Conservation (phyloP, 2,797 vertebrate species). For the Anomalospiza imberbis region DNA sequence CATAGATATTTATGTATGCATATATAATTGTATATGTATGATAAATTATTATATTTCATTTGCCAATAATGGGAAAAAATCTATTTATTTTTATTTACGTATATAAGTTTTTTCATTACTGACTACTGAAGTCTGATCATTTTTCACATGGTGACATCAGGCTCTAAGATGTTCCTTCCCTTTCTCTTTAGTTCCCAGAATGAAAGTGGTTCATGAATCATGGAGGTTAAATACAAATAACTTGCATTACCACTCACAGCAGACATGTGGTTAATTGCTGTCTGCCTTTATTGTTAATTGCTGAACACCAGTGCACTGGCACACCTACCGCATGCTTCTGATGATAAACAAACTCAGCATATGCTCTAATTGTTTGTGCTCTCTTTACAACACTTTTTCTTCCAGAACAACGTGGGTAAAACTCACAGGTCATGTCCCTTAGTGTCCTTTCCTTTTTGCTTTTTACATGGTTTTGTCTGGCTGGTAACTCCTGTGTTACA, state of each 20-base stretch:
- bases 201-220: conserved; percentile 19
- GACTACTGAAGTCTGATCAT: not conserved
- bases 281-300: conserved; percentile 44
- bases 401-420: not conserved
- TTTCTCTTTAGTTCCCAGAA: not conserved
- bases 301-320: not conserved
- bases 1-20: not conserved
- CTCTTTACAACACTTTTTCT: not conserved
- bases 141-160: not conserved
- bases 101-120: not conserved
- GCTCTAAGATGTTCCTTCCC: not conserved
- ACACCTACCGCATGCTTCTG: conserved; percentile 20
- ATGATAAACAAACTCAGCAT: conserved; percentile 4
- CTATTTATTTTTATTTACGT: not conserved
- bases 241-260: not conserved
- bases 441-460: not conserved
- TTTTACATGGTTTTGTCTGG: not conserved
- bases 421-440: not conserved
- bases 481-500: not conserved
- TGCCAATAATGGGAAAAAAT: not conserved
- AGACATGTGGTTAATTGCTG: conserved; percentile 53
- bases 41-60: not conserved
- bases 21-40: not conserved
- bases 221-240: conserved; percentile 47
- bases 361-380: not conserved